Percentiles rank a stretch among this genome's conserved stretches.
These are phyloP conservation scores for Cardiocondyla obscurior DNA, from an alignment of 1,140 invertebrate species.

Conservation along the genomic window DNA sequence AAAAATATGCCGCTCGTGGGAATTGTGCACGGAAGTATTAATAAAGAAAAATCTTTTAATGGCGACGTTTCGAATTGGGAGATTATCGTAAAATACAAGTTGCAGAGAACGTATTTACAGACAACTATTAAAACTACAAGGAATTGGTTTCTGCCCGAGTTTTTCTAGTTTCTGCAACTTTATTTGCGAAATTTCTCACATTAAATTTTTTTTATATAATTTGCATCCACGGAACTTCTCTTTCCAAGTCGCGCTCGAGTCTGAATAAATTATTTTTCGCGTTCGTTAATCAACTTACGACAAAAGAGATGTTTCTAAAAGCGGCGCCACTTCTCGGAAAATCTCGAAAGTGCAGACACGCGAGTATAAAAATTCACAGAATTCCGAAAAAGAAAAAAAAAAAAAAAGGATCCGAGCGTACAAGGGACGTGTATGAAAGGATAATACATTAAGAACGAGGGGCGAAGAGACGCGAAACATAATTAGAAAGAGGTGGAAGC, in stretches of 20 bases:
- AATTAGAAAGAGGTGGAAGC: constrained; percentile 36
- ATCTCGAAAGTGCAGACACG: not conserved
- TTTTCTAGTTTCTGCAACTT: not conserved
- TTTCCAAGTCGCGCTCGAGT: not conserved
- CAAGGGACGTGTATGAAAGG: not conserved
- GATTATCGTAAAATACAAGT: too few relatives aligned
- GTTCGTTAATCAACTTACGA: not conserved
- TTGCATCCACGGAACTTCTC: not conserved
- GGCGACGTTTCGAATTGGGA: too few relatives aligned
- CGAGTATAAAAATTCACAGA: not conserved
- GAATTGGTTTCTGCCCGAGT: too few relatives aligned
- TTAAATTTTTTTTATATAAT: not conserved
- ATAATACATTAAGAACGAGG: constrained; percentile 28
- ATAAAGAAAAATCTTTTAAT: too few relatives aligned
- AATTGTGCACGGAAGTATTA: too few relatives aligned
- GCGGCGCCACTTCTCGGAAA: not conserved
- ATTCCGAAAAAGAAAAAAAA: too few relatives aligned
- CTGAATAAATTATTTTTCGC: not conserved
- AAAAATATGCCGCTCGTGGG: too few relatives aligned
- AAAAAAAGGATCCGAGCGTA: not conserved
- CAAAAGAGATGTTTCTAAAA: not conserved
- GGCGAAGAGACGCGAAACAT: constrained; percentile 44
- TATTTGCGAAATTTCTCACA: not conserved
- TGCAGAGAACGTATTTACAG: too few relatives aligned
- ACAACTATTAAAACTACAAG: too few relatives aligned